A percentile compares a stretch with the other conserved stretches of the same genome.
Conservation (phyloP, 2,113 vertebrate genomes). For the Galbula dea region DNA sequence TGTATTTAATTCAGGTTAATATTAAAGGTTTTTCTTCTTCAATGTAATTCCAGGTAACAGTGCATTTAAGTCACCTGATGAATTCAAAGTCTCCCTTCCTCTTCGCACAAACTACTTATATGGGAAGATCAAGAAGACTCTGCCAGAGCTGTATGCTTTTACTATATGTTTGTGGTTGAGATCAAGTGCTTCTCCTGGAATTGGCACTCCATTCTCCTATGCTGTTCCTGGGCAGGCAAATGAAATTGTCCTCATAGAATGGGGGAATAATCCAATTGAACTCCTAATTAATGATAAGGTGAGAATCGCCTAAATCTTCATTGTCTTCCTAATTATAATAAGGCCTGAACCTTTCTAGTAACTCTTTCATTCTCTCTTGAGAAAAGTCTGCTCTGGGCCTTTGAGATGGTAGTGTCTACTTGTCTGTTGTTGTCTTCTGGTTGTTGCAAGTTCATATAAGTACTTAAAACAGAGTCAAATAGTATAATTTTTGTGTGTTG, state of each 20-base stretch:
- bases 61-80: conserved; percentile 93
- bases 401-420: neutral
- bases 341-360: neutral
- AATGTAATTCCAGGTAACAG: conserved; percentile 79
- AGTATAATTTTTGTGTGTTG: neutral
- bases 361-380: neutral
- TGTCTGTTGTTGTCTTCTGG: neutral
- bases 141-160: conserved; percentile 95
- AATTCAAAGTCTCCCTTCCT: conserved; percentile 93
- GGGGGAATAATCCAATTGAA: conserved; percentile 97
- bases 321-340: fast-evolving
- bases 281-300: conserved; percentile 98
- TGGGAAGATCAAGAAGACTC: conserved; percentile 92
- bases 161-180: conserved; percentile 97
- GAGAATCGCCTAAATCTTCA: neutral
- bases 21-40: neutral
- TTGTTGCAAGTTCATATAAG: neutral
- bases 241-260: conserved; percentile 97
- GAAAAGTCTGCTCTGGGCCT: neutral
- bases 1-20: neutral
- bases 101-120: conserved; percentile 97
- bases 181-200: conserved; percentile 89
- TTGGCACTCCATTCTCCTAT: conserved; percentile 95
- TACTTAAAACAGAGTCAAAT: neutral
- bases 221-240: conserved; percentile 95